Base-by-base conservation (phyloP, 2,113 vertebrate genomes). In the Lates calcarifer region DNA sequence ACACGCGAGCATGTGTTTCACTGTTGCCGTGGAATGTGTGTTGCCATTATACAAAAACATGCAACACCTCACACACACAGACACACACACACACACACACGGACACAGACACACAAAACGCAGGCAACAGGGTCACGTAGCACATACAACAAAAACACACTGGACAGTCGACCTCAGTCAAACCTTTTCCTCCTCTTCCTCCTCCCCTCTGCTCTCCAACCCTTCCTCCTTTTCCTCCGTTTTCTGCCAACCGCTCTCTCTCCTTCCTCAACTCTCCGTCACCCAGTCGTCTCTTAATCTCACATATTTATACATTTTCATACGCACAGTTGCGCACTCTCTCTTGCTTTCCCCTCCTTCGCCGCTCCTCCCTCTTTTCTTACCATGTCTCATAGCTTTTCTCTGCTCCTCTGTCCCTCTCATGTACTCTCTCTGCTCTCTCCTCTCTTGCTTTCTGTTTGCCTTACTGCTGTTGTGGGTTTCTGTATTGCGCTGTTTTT, bases 401-500 rank as follows among this genome's bases (percentile, higher is more conserved):
- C 70, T 74, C 76, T 64, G 70, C 77, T 84, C 65, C 41, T 83
- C 80, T 56, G 65, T 78, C 60, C 64, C 76, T 87, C 86, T 89
- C 83, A 76, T 62, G 72, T 61, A 49, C 79, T 81, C 82, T 81
- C 71, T 89, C 85, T 90, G 72, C 78, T 82, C 85, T 85, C 86
- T 69, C 79, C 85, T 90, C 90, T 92, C 93, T 91, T 75, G 91
- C 94, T 94, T 94, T 95, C 87, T 90, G 92, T 95, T 95, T 92
- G 94, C 94, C 95, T 95, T 95, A 94, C 94, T 95, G 94, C 94
- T 96, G 90, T 95, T 94, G 95, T 95, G 94, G 89, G 92, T 94
- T 95, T 93, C 92, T 90, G 94, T 95, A 94, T 94, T 92, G 94
- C 94, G 91, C 94, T 87, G 82, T 93, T 94, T 83, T 89, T 86